Evolutionary conservation across 2,113 vertebrate species (phyloP), one percentile per base, ranked within the genome.

Genomic region (Phyllopteryx taeniolatus): DNA sequence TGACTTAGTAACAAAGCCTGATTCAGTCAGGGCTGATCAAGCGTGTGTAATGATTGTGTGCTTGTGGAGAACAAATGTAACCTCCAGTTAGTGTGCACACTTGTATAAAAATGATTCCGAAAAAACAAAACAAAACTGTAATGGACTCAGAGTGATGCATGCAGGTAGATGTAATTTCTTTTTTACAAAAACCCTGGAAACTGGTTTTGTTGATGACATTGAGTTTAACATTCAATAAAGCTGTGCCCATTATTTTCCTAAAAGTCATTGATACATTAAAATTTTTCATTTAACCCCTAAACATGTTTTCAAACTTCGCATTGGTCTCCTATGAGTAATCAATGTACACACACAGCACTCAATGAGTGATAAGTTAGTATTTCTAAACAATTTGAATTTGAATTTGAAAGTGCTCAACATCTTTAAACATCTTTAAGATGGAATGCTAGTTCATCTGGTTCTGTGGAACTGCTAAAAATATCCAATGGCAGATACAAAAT

Each of bases 91-190:
- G 49, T 51, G 74, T 62, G 57, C 51, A 14, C 75, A 67, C 77
- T 81, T 51, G 62, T 39, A 20, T 61, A 49, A 79, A 74, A 72
- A 72, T 65, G 66, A 46, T 63, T 22, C 72, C 61, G 42, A 64
- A 60, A 53, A 4, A 44, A 27, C 56, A 75, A 39, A 47, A 42
- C 64, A 31, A 20, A 54, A 66, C 27, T 27, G 17, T 46, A 71
- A 44, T 46, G 60, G 66, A 43, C 63, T 8, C 70, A 72, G 35
- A 71, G 11, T 12, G 33, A 68, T 65, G n/a, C 31, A 46, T 59
- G 51, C 39, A n/a, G 47, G 51, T 49, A 47, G 66, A 74, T 17
- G 57, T 65, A 19, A 53, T 10, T 22, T 11, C 49, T 62, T 74
- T 75, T 31, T 22, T 13, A 3, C 43, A 39, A 14, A 67, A 56